Base-by-base conservation (phyloP, 2,113 vertebrate species). In the Leptobrachium ailaonicum region DNA sequence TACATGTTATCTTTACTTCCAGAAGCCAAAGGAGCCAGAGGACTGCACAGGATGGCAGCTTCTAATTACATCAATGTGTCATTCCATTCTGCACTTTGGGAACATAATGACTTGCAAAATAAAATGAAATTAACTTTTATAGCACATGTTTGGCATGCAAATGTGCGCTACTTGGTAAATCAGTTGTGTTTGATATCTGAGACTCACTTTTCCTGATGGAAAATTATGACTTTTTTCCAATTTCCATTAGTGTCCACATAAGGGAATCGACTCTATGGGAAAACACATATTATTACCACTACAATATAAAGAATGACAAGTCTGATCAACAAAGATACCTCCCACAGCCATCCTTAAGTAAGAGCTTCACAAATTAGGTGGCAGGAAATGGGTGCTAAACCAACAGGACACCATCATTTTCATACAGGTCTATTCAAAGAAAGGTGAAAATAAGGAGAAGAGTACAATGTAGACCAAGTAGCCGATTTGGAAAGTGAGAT, bases 51-150 rank as follows among this genome's bases (percentile, higher is more conserved):
- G 76, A 53, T 53, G 82, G 67, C 83, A 76, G 83, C 82, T 67
- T 82, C 58, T 84, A 83, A 87, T 87, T 86, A 85, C 83, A 84
- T 85, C 87, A 79, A 85, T 83, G 56, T 11, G 79, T 63, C 77
- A 82, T 80, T 83, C 70, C 0, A 84, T 86, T 82, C 32, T 58
- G 11, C 47, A 73, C 44, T 85, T 73, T 68, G 80, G 74, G 66
- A 83, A 60, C 69, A 79, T 68, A 62, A 77, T 10, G 44, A 71
- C 47, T 69, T 62, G 50, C 67, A 76, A 84, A 75, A 82, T 7
- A 0, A 32, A 50, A 84, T 72, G 60, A 83, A 66, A 0, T 9
- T 47, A 56, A 81, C 73, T 75, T 67, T 82, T 60, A 53, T 73
- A 83, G 82, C 43, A 77, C 70, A 79, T 85, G 77, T 82, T 67